phyloP scores from a whole-genome alignment of 2,888 invertebrate species.

The Biston stratarius region DNA sequence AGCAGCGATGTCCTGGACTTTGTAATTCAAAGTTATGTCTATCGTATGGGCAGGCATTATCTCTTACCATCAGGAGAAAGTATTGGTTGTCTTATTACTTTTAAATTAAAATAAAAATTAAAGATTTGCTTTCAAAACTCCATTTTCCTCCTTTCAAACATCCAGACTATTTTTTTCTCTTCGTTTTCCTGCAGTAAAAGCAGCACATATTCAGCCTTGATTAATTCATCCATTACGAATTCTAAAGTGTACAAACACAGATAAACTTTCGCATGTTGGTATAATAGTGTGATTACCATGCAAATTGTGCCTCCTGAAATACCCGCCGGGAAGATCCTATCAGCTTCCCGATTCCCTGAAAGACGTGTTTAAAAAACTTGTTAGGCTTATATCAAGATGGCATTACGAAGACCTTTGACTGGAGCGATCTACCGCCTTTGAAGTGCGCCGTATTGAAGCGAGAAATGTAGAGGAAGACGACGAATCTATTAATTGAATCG shows the following conservation, averaged over 20 bases:
- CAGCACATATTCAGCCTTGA: not conserved
- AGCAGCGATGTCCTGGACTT: too few relatives aligned
- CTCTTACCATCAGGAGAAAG: too few relatives aligned
- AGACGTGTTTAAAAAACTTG: conserved; percentile 27
- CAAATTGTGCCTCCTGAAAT: conserved; percentile 11
- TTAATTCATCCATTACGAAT: not conserved
- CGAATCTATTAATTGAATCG: conserved; percentile 19
- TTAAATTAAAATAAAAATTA: too few relatives aligned
- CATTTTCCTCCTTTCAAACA: too few relatives aligned
- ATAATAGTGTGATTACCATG: conserved; percentile 16
- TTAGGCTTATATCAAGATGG: conserved; percentile 33
- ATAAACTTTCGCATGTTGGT: conserved; percentile 1
- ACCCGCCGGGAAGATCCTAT: conserved; percentile 19
- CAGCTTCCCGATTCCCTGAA: conserved; percentile 12
- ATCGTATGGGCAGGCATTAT: too few relatives aligned
- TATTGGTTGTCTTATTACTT: too few relatives aligned
- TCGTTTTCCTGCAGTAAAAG: not conserved
- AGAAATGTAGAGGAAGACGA: not conserved
- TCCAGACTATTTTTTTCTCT: too few relatives aligned
- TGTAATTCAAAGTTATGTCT: too few relatives aligned
- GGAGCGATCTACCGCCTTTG: conserved; percentile 28
- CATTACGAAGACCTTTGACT: conserved; percentile 25
- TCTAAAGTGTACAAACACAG: not conserved
- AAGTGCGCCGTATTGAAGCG: conserved; percentile 26
- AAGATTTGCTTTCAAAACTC: too few relatives aligned